These are phyloP conservation scores for Parazoanthus atlanticus DNA, from an alignment of 92 coral and sea anemone genomes.

Conservation along the genomic window DNA sequence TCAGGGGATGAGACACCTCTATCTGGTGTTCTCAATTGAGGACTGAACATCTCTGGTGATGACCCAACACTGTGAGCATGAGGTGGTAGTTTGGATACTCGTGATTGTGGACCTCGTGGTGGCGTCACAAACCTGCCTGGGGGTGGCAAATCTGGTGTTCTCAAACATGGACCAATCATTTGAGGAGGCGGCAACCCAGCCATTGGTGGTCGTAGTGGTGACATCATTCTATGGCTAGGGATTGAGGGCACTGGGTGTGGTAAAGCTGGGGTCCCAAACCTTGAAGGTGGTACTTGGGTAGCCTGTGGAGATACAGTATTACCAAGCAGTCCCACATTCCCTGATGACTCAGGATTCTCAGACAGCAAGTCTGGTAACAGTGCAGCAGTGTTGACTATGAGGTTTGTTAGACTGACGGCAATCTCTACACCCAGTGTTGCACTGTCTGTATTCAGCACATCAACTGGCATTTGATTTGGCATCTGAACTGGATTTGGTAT, in stretches of 20 bases:
- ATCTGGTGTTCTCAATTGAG: no score
- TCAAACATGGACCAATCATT: background rate
- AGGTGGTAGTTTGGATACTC: background rate
- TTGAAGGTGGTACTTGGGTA: background rate
- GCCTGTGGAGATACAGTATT: background rate
- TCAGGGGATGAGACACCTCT: background rate
- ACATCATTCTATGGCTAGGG: no score
- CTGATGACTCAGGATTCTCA: background rate
- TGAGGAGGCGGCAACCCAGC: background rate
- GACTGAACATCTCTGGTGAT: background rate
- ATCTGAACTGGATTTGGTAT: background rate
- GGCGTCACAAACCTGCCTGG: background rate
- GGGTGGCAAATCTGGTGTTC: background rate
- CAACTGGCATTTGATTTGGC: background rate
- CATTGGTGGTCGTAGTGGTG: no score
- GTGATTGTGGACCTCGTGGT: background rate
- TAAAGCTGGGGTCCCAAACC: no score
- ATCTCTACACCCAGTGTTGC: no score
- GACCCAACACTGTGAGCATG: background rate
- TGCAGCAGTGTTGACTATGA: no score
- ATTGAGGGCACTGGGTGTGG: no score
- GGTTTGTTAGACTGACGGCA: no score
- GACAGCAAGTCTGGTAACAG: no score
- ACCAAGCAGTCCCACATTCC: background rate
- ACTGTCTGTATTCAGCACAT: no score